Base-by-base conservation (phyloP, 1,140 invertebrate species). In the Oryctes rhinoceros region DNA sequence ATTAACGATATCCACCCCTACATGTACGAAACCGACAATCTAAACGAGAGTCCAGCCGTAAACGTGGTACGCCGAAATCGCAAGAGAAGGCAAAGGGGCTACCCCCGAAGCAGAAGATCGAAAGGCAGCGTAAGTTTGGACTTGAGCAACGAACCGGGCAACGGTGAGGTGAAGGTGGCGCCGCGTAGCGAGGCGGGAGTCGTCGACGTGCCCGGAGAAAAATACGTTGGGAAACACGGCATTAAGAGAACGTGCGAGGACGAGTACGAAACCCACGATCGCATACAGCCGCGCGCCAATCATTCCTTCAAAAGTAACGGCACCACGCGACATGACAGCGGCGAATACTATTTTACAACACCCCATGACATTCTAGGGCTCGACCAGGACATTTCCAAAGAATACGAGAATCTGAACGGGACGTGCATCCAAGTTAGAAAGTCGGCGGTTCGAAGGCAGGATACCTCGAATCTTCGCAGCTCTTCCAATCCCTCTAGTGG, bases 311-410 rank as follows among this genome's bases (percentile, higher is more conserved):
- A 30, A 18, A 15, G 44, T 30, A 53, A 48, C 10, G 24, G 9
- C 7, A 53, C 44, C 4, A 37, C 20, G 0, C 44, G 49, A 9
- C 5, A 44, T 10, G 49, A 78, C 20, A 53, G 6, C 49, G 48
- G 47, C 15, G 76, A 78, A 24, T 78, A 78, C 30, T 78, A 78
- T 78, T 78, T 47, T 30, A 20, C 76, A 15, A 35, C 44, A 9
- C 76, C 76, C 7, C 76, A 78, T 20, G 76, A 78, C 24, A 39
- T 78, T 48, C 48, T 78, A 35, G 76, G 76, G 18, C 24, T 78
- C 4, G 76, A 39, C 13, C 76, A 78, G 18, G 76, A 78, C n/a
- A 39, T 78, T 2, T 59, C n/a, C n/a, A 53, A 53, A 30, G 76
- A 78, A 18, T n/a, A 59, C 44, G 48, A 9, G 15, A 48, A 76